Evolutionary conservation across 2,797 vertebrate species (phyloP).

Genomic region (Benthosema pterotum): DNA sequence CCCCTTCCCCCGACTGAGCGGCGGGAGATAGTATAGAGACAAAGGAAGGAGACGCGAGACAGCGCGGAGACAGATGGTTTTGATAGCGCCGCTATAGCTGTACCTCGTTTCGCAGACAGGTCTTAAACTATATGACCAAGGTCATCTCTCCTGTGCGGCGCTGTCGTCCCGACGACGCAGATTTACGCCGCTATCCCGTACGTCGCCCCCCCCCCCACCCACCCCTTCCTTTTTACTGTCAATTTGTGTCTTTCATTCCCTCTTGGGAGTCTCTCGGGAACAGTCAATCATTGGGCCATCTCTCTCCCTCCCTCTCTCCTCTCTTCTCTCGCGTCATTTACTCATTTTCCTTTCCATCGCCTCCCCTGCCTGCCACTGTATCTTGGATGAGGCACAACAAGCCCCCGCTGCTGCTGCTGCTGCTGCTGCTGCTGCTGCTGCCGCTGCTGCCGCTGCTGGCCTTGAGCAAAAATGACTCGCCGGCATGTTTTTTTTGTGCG

Average conservation of each 20-base stretch:
- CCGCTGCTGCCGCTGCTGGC: not conserved
- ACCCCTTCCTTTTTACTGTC: constrained; percentile 33
- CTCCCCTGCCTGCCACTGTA: too few species aligned
- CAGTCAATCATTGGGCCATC: not conserved
- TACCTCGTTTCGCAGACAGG: constrained; percentile 65
- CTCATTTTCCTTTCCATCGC: constrained; percentile 6
- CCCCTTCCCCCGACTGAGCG: not conserved
- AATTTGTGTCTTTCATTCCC: constrained; percentile 35
- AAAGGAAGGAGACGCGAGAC: constrained; percentile 21
- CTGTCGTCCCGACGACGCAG: constrained; percentile 43
- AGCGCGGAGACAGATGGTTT: constrained; percentile 51
- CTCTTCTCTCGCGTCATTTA: constrained; percentile 24
- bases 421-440: not conserved
- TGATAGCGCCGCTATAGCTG: constrained; percentile 42
- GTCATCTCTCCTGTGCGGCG: constrained; percentile 52
- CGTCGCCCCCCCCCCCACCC: not conserved
- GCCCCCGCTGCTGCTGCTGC: constrained; percentile 15
- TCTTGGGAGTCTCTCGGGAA: not conserved
- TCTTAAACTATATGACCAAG: constrained; percentile 78
- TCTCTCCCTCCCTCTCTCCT: constrained; percentile 7
- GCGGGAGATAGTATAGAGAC: constrained; percentile 8
- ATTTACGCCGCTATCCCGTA: constrained; percentile 55
- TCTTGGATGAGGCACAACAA: not conserved
- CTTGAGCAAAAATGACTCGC: too few species aligned
- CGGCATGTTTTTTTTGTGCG: too few species aligned